A percentile compares a stretch with the other conserved stretches of the same genome.
Conservation (phyloP, 2,113 vertebrate species). For the Apodemus speciosus region DNA sequence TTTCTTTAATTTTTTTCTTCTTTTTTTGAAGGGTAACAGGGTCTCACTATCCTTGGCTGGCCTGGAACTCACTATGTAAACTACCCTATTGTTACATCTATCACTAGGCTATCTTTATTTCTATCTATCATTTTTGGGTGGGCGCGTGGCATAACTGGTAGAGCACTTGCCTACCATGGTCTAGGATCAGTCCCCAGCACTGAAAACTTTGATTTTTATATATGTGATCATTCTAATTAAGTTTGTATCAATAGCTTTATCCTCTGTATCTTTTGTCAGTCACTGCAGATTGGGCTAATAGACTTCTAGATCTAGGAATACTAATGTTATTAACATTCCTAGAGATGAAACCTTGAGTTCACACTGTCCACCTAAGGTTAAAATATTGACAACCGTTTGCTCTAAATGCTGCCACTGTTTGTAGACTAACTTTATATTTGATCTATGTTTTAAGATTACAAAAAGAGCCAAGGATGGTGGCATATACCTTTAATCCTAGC, state of each 20-base stretch:
- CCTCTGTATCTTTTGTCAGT: background rate
- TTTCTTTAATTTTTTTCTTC: background rate
- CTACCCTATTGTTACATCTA: background rate
- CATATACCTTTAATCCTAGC: background rate
- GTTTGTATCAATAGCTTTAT: background rate
- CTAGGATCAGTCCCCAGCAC: background rate
- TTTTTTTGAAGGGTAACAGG: background rate
- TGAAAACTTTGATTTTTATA: background rate
- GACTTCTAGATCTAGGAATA: background rate
- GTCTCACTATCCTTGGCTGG: background rate
- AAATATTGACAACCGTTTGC: background rate
- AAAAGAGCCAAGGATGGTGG: background rate
- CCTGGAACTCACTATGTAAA: background rate
- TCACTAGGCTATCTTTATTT: background rate
- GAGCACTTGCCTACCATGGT: background rate
- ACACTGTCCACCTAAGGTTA: background rate
- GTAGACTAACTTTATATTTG: background rate
- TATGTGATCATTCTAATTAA: background rate
- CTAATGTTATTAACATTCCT: background rate
- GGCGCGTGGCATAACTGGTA: background rate
- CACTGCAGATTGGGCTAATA: background rate
- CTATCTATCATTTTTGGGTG: background rate
- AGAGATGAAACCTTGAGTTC: background rate
- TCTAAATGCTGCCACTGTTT: background rate
- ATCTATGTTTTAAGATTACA: background rate